These are phyloP conservation scores for Phenacoccus solenopsis DNA, from an alignment of 1,140 invertebrate genomes.

Conservation along the genomic window DNA sequence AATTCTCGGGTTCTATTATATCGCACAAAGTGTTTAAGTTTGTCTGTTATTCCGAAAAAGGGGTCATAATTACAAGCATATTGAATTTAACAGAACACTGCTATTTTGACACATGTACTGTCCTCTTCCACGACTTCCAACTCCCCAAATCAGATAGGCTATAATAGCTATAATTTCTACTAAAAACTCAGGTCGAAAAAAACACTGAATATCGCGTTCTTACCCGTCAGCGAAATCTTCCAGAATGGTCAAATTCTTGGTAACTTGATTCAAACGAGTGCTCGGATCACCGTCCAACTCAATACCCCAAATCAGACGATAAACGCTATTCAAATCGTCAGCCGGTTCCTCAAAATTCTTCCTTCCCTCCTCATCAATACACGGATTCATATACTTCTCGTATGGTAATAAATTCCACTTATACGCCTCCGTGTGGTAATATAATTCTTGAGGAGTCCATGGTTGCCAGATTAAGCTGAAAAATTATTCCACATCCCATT, in stretches of 20 bases:
- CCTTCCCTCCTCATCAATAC: not conserved
- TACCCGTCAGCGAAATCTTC: not conserved
- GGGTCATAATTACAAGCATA: too few relatives aligned
- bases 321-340: not conserved
- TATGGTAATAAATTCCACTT: not conserved
- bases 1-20: too few relatives aligned
- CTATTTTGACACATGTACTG: too few relatives aligned
- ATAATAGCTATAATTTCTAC: too few relatives aligned
- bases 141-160: too few relatives aligned
- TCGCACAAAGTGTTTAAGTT: too few relatives aligned
- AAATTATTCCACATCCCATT: too few relatives aligned
- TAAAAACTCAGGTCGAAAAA: too few relatives aligned
- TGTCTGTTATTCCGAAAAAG: too few relatives aligned
- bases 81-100: too few relatives aligned
- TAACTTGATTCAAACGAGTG: not conserved
- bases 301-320: slow-evolving; percentile 17
- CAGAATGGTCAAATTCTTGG: not conserved
- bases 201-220: not conserved
- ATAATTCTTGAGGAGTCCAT: not conserved
- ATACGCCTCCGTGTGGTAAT: not conserved
- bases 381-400: not conserved
- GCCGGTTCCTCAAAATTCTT: not conserved
- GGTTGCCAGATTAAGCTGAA: not conserved
- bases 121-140: too few relatives aligned
- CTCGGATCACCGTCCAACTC: not conserved